Evolutionary conservation across 2,888 invertebrate species (phyloP).

Genomic region (Andrena haemorrhoa): DNA sequence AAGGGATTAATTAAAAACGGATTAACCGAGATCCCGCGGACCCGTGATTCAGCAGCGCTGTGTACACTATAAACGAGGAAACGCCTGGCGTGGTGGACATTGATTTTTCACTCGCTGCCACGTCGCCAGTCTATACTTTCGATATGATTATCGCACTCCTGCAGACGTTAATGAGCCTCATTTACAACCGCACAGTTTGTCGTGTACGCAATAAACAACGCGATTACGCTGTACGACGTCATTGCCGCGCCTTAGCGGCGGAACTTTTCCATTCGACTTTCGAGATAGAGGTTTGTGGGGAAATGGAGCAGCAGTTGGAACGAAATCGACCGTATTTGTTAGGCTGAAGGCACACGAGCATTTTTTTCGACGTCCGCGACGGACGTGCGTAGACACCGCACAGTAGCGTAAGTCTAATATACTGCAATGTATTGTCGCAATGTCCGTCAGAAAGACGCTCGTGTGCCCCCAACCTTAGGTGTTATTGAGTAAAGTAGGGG

Average conservation of each 20-base stretch:
- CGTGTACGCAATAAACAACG: constrained; percentile 44
- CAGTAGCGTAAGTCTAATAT: too few relatives aligned
- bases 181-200: constrained; percentile 32
- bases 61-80: background rate
- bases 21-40: constrained; percentile 42
- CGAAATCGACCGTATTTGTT: constrained; percentile 18
- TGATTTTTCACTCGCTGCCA: constrained; percentile 19
- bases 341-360: background rate
- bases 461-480: background rate
- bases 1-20: constrained; percentile 65
- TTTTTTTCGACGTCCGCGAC: too few relatives aligned
- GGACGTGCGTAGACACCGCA: too few relatives aligned
- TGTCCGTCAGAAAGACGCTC: too few relatives aligned
- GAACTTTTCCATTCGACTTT: background rate
- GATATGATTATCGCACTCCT: constrained; percentile 36
- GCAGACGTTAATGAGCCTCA: constrained; percentile 46
- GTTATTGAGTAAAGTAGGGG: background rate
- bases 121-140: constrained; percentile 10
- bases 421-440: too few relatives aligned
- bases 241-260: constrained; percentile 23
- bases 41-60: constrained; percentile 25
- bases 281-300: background rate
- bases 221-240: constrained; percentile 23
- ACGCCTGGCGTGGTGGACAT: constrained; percentile 5
- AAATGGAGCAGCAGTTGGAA: constrained; percentile 25